Percentiles rank a stretch among this genome's conserved stretches.
phyloP scores from a whole-genome alignment of 30 jellyfish, hydroid and myxozoan genomes.

The Pelagia noctiluca region DNA sequence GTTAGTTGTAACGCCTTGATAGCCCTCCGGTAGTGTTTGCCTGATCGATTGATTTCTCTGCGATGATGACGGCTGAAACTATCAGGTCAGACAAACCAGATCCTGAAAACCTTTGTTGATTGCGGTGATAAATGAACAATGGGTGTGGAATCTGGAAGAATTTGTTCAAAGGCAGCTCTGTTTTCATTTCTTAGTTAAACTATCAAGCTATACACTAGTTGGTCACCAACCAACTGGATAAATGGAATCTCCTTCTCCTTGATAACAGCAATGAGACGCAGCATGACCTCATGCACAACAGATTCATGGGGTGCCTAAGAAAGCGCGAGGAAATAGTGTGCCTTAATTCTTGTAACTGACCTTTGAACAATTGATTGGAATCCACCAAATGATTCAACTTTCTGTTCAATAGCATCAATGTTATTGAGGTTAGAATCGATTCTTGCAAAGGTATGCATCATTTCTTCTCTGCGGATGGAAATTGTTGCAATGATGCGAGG shows the following conservation, averaged over 20 bases:
- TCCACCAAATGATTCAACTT: slow-evolving; percentile 55
- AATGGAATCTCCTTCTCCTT: slow-evolving; percentile 13
- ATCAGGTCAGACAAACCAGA: slow-evolving; percentile 50
- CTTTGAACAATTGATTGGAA: slow-evolving; percentile 41
- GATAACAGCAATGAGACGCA: not conserved
- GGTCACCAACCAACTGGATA: slow-evolving; percentile 41
- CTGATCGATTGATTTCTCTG: slow-evolving; percentile 37
- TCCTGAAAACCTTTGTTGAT: slow-evolving; percentile 55
- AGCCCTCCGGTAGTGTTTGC: slow-evolving; percentile 55
- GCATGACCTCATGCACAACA: slow-evolving; percentile 43
- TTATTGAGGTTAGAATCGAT: not conserved
- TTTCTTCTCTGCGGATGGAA: slow-evolving; percentile 9
- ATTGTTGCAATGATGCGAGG: slow-evolving; percentile 30
- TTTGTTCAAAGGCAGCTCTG: slow-evolving; percentile 16
- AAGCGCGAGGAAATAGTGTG: slow-evolving; percentile 22
- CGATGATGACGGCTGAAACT: slow-evolving; percentile 42
- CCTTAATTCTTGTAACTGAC: slow-evolving; percentile 33
- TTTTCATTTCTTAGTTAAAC: slow-evolving; percentile 47
- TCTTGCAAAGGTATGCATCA: slow-evolving; percentile 47
- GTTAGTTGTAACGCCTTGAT: slow-evolving; percentile 50
- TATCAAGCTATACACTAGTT: slow-evolving; percentile 23
- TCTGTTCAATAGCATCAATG: slow-evolving; percentile 24
- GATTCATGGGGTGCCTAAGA: slow-evolving; percentile 23
- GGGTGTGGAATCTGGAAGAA: slow-evolving; percentile 43
- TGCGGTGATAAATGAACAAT: slow-evolving; percentile 40